These are phyloP conservation scores for Pseudochirops corinnae DNA, from an alignment of 2,797 vertebrate genomes.

Conservation along the genomic window DNA sequence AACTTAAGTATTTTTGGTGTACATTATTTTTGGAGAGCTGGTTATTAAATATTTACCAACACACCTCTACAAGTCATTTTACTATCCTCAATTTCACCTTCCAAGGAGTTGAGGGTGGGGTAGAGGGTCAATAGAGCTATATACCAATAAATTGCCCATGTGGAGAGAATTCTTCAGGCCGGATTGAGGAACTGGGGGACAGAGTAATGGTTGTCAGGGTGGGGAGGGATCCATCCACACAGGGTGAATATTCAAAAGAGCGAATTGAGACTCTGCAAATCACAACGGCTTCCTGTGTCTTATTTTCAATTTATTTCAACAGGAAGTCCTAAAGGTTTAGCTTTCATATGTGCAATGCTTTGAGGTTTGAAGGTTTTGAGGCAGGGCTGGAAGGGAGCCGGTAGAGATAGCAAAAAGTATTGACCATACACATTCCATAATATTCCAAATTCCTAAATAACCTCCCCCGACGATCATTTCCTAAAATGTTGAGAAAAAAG, in stretches of 20 bases:
- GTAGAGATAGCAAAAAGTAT: background rate
- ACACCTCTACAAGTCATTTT: background rate
- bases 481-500: background rate
- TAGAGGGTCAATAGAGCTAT: background rate
- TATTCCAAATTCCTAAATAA: background rate
- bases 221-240: background rate
- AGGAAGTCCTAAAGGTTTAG: background rate
- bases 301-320: background rate
- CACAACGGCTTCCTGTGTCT: background rate
- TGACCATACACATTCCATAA: background rate
- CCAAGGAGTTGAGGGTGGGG: background rate
- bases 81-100: background rate
- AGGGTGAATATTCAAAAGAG: background rate
- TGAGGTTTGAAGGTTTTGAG: background rate
- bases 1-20: background rate
- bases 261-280: background rate
- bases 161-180: background rate
- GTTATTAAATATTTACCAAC: background rate
- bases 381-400: too few relatives aligned
- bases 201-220: background rate
- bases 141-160: background rate
- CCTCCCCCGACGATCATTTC: background rate
- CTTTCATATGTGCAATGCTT: background rate
- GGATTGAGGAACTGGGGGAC: background rate
- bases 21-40: background rate